These are phyloP conservation scores for Julus scanicus DNA, from an alignment of 2,888 invertebrate species.

Conservation along the genomic window DNA sequence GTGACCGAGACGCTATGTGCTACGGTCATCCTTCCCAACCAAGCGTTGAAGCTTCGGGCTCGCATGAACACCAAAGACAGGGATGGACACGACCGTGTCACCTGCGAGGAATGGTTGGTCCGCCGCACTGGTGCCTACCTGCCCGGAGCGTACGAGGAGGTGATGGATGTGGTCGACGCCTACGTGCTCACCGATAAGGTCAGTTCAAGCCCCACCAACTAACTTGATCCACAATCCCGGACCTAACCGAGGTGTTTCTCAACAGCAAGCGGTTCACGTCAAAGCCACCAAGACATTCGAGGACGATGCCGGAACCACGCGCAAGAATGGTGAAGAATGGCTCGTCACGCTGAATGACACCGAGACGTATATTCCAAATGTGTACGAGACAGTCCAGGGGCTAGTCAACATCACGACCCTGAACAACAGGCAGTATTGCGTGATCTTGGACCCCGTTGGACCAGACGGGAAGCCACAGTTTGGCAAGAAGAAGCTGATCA, in stretches of 20 bases:
- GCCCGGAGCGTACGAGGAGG: constrained; percentile 69
- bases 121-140: constrained; percentile 68
- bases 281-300: constrained; percentile 67
- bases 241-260: not conserved
- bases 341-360: constrained; percentile 67
- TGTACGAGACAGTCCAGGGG: constrained; percentile 68
- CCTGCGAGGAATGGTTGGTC: constrained; percentile 69
- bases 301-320: constrained; percentile 66
- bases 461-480: constrained; percentile 66
- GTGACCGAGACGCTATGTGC: constrained; percentile 67
- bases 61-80: constrained; percentile 67
- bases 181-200: constrained; percentile 69
- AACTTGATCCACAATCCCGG: not conserved
- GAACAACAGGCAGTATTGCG: constrained; percentile 69
- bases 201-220: not conserved
- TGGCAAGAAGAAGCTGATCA: constrained; percentile 68
- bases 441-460: constrained; percentile 67
- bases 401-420: constrained; percentile 68
- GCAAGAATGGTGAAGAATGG: constrained; percentile 70
- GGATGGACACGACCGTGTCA: constrained; percentile 61
- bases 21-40: constrained; percentile 68
- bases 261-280: constrained; percentile 68
- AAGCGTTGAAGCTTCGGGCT: constrained; percentile 68
- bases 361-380: constrained; percentile 69
- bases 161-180: constrained; percentile 68